A percentile compares a stretch with the other conserved stretches of the same genome.
Conservation (phyloP, 92 coral and sea anemone genomes). For the Heliopora coerulea region DNA sequence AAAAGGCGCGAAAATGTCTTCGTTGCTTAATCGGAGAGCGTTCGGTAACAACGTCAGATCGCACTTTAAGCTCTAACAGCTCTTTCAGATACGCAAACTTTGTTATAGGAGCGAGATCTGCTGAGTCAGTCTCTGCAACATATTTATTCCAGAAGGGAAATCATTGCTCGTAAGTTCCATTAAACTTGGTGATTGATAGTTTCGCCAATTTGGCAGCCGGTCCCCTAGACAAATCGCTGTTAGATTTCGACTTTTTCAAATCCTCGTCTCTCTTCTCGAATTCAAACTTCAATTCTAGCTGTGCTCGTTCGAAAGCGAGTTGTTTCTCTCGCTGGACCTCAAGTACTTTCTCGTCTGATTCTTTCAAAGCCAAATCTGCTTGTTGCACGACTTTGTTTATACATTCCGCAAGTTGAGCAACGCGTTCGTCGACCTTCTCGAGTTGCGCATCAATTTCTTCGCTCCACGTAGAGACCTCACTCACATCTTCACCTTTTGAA, state of each 20-base stretch:
- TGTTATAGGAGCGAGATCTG: conserved; percentile 33
- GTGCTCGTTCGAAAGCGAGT: conserved; percentile 23
- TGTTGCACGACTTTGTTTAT: conserved; percentile 8
- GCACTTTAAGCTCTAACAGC: conserved; percentile 26
- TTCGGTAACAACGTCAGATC: conserved; percentile 28
- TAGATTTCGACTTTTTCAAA: background rate
- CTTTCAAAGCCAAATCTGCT: conserved; percentile 6
- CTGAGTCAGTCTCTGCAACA: conserved; percentile 30
- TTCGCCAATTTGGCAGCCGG: conserved; percentile 31
- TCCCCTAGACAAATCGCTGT: background rate
- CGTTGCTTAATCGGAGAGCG: no score
- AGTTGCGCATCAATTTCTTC: conserved; percentile 35
- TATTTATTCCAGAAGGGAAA: conserved; percentile 44
- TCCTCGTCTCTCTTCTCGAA: conserved; percentile 23
- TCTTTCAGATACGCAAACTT: conserved; percentile 44
- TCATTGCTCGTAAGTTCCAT: conserved; percentile 37
- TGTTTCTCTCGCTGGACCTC: background rate
- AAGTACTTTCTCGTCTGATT: conserved; percentile 9
- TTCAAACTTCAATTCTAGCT: conserved; percentile 13
- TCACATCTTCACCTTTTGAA: conserved; percentile 4
- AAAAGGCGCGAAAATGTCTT: no score
- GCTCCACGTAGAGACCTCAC: conserved; percentile 41
- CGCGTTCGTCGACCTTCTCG: conserved; percentile 17
- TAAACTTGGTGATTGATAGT: conserved; percentile 37
- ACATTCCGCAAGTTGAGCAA: conserved; percentile 1